Evolutionary conservation across 2,888 invertebrate species (phyloP).

Genomic region (Catocala nupta): DNA sequence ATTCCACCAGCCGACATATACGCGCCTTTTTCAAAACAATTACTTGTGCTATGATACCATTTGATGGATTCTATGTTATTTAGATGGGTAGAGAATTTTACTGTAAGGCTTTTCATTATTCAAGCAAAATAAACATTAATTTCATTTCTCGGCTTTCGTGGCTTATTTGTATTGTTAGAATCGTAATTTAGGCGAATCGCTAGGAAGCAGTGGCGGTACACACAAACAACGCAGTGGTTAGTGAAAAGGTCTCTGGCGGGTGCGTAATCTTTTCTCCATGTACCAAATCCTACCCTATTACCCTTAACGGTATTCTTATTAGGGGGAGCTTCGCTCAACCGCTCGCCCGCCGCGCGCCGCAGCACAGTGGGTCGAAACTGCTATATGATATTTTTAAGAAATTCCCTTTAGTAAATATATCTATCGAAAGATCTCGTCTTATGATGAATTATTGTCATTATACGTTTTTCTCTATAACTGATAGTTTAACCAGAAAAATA

Average conservation of each 20-base stretch:
- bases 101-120: conserved; percentile 30
- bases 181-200: conserved; percentile 44
- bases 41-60: conserved; percentile 32
- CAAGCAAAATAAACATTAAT: conserved; percentile 34
- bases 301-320: conserved; percentile 68
- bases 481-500: too few species aligned
- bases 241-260: conserved; percentile 59
- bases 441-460: too few species aligned
- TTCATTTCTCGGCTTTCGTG: conserved; percentile 24
- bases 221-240: conserved; percentile 51
- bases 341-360: conserved; percentile 36
- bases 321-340: conserved; percentile 54
- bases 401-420: too few species aligned
- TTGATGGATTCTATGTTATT: conserved; percentile 48
- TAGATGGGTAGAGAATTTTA: conserved; percentile 23
- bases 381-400: too few species aligned
- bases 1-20: conserved; percentile 36
- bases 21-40: conserved; percentile 46
- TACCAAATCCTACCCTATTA: conserved; percentile 70
- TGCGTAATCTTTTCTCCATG: conserved; percentile 67
- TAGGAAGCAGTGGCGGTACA: conserved; percentile 35
- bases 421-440: too few species aligned
- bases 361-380: conserved; percentile 3
- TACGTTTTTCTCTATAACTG: too few species aligned
- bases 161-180: conserved; percentile 42